These are phyloP conservation scores for Ophthalmolycus amberensis DNA, from an alignment of 2,113 vertebrate genomes.

Conservation along the genomic window DNA sequence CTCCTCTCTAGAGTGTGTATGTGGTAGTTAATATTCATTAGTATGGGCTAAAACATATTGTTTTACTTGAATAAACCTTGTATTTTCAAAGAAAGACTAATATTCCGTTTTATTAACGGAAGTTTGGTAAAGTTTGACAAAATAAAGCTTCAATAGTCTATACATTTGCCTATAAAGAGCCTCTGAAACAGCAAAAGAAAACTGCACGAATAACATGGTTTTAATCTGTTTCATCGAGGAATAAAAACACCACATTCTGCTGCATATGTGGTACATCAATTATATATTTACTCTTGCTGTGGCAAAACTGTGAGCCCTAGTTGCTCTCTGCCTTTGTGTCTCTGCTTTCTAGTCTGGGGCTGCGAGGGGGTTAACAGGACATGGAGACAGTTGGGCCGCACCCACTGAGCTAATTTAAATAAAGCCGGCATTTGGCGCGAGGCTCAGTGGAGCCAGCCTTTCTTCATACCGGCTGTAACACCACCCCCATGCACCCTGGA, in stretches of 20 bases:
- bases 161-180: not conserved
- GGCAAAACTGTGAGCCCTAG: not conserved
- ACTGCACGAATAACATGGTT: not conserved
- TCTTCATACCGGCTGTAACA: slow-evolving; percentile 64
- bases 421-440: slow-evolving; percentile 76
- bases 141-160: not conserved
- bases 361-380: slow-evolving; percentile 77
- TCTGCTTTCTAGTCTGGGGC: slow-evolving; percentile 16
- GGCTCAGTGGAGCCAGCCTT: slow-evolving; percentile 60
- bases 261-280: slow-evolving; percentile 7
- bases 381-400: slow-evolving; percentile 79
- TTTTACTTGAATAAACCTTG: not conserved
- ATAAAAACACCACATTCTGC: not conserved
- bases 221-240: not conserved
- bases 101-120: not conserved
- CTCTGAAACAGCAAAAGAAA: not conserved
- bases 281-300: slow-evolving; percentile 9
- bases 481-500: slow-evolving; percentile 49
- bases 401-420: slow-evolving; percentile 80
- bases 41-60: not conserved
- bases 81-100: not conserved
- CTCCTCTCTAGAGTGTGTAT: not conserved
- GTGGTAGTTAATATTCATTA: not conserved
- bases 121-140: not conserved
- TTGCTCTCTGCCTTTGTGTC: slow-evolving; percentile 58